Percentiles rank a stretch among this genome's conserved stretches.
phyloP scores from a whole-genome alignment of 37 sponge, comb jelly and placozoan species.

The Chondrilla cf. caribensis region DNA sequence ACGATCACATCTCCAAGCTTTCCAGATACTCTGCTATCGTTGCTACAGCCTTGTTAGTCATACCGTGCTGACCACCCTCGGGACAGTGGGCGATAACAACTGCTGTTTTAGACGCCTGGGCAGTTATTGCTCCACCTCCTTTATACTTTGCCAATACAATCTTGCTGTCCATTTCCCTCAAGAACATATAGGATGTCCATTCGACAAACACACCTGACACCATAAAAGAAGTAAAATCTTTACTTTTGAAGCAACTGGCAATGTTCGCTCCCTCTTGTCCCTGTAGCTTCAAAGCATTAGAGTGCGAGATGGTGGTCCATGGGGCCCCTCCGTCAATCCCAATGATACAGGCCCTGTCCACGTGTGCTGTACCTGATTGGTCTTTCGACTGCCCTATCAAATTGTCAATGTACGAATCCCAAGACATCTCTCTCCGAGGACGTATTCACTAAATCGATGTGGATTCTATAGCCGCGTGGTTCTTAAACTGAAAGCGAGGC shows the following conservation, averaged over 20 bases:
- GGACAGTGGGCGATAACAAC: constrained; percentile 47
- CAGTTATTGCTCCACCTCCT: not conserved
- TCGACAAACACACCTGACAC: constrained; percentile 24
- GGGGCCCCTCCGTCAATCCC: constrained; percentile 35
- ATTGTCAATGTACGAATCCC: constrained; percentile 54
- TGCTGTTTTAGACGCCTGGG: constrained; percentile 51
- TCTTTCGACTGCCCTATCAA: constrained; percentile 31
- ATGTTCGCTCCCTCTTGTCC: constrained; percentile 29
- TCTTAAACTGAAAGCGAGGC: too few species aligned
- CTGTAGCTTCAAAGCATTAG: constrained; percentile 33
- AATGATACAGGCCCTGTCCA: constrained; percentile 49
- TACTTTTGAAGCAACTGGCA: constrained; percentile 25
- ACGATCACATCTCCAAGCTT: constrained; percentile 43
- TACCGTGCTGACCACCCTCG: constrained; percentile 54
- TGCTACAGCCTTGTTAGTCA: constrained; percentile 39
- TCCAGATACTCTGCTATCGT: constrained; percentile 45
- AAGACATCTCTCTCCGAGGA: too few species aligned
- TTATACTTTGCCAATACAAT: constrained; percentile 49
- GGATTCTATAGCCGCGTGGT: too few species aligned
- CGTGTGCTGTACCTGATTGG: constrained; percentile 8
- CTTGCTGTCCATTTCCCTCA: constrained; percentile 46
- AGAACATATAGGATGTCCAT: constrained; percentile 32
- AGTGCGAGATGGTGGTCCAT: constrained; percentile 59
- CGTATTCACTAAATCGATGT: too few species aligned
- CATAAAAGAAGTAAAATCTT: constrained; percentile 38